These are phyloP conservation scores for Carollia perspicillata DNA, from an alignment of 2,113 vertebrate genomes.

Conservation along the genomic window DNA sequence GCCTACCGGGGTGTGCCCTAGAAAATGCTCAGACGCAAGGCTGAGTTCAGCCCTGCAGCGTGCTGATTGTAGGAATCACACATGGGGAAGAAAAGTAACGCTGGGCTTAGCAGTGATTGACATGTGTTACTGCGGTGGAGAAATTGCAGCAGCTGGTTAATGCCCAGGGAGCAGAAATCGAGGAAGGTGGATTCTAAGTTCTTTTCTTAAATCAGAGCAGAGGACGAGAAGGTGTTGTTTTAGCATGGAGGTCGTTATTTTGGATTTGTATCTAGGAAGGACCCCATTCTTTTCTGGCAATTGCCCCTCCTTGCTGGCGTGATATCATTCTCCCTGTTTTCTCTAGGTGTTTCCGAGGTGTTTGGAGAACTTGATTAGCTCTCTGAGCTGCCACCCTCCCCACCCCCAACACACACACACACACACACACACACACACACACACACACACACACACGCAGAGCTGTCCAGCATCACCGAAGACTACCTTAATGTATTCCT, in stretches of 20 bases:
- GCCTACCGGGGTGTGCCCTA: conserved; percentile 49
- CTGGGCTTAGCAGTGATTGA: conserved; percentile 54
- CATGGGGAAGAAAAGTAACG: background rate
- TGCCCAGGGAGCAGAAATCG: conserved; percentile 1
- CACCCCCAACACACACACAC: too few relatives aligned
- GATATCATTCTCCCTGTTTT: background rate
- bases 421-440: too few relatives aligned
- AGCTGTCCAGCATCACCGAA: conserved; percentile 34
- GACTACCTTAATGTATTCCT: conserved; percentile 55
- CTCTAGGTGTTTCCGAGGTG: background rate
- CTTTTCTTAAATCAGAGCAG: background rate
- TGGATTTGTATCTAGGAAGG: background rate
- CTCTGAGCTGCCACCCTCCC: background rate
- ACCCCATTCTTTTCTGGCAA: background rate
- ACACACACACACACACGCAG: background rate
- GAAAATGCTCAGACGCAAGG: conserved; percentile 28
- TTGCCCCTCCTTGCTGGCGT: background rate
- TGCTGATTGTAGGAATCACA: conserved; percentile 43
- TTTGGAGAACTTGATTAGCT: background rate
- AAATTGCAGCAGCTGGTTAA: fast-evolving
- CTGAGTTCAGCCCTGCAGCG: background rate
- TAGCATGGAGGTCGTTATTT: background rate
- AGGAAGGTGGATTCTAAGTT: background rate
- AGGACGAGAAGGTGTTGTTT: background rate
- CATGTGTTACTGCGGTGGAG: background rate